Percentiles rank a stretch among this genome's conserved stretches.
phyloP scores from a whole-genome alignment of 2,888 invertebrate genomes.

The Imbricaverruca yamaguchii region DNA sequence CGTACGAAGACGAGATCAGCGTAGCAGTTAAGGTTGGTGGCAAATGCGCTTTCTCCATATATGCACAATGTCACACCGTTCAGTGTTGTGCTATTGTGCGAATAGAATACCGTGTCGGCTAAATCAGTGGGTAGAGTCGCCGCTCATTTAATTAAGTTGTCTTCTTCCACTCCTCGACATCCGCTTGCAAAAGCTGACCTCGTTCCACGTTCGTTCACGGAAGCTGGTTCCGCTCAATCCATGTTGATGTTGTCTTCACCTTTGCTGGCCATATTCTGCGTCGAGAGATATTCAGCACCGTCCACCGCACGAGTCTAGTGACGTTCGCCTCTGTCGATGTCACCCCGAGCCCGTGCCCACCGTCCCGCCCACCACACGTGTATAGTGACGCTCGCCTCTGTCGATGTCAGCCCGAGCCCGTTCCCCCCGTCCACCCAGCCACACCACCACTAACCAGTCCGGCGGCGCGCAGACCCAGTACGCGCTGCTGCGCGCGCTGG shows the following conservation, averaged over 20 bases:
- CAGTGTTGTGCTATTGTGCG: neutral
- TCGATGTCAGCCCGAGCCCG: neutral
- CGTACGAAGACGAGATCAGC: conserved; percentile 65
- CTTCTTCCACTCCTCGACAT: neutral
- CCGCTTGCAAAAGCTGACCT: too few relatives aligned
- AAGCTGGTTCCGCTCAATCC: too few relatives aligned
- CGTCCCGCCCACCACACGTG: too few relatives aligned
- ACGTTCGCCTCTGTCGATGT: too few relatives aligned
- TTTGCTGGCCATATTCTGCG: too few relatives aligned
- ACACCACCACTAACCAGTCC: neutral
- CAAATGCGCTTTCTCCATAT: neutral
- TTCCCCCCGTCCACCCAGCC: neutral
- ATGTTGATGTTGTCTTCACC: too few relatives aligned
- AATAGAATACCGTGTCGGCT: neutral
- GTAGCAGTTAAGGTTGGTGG: conserved; percentile 56
- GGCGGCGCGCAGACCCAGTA: conserved; percentile 54
- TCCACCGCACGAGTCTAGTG: too few relatives aligned
- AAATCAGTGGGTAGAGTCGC: neutral
- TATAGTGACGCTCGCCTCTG: too few relatives aligned
- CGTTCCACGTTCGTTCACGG: too few relatives aligned
- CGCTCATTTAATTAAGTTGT: neutral
- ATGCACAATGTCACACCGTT: too few relatives aligned
- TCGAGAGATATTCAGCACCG: too few relatives aligned
- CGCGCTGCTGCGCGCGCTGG: conserved; percentile 59
- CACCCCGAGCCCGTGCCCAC: too few relatives aligned